Base-by-base conservation (phyloP, 2,113 vertebrate genomes). In the Condylura cristata region DNA sequence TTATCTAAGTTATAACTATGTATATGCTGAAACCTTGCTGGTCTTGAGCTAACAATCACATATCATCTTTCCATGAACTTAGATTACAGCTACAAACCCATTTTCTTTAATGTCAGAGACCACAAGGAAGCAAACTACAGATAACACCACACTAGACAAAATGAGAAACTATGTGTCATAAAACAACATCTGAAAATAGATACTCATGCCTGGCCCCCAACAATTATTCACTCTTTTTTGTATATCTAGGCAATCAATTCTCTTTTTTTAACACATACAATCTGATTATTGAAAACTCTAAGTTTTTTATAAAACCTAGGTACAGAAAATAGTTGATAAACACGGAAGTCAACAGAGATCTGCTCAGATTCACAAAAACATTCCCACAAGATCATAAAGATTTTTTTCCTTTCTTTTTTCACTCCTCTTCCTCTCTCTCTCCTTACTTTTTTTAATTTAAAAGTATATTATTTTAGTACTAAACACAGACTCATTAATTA, bases 401-500 rank as follows among this genome's bases (percentile, higher is more conserved):
- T 12, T 79, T 44, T 44, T 32, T 17, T 53, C 56, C 30, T 7
- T 53, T 16, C 6, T 7, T 11, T 17, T 20, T 18, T 26, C 3
- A 4, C 3, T 34, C n/a, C 18, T n/a, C 28, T 78, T 2, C 1
- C 2, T 78, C 5, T 3, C 4, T 68, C n/a, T 4, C 2, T 51
- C 24, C 72, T 32, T 86, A 18, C 11, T 14, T 66, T 32, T 46
- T 32, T 26, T 74, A 71, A 34, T 79, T 94, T 74, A 58, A 60
- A 53, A 78, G 16, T 56, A 3, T 56, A 24, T 20, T 34, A 48
- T 65, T 26, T 85, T 61, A 37, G 70, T 78, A 39, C 4, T 51
- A 87, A 88, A 71, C 7, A 34, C 53, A n/a, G 1, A 34, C 2
- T 53, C 24, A 72, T 24, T 61, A 3, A 80, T 30, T 68, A 34